A percentile compares a stretch with the other conserved stretches of the same genome.
These are phyloP conservation scores for Lymantria dispar DNA, from an alignment of 2,888 invertebrate species.

Conservation along the genomic window DNA sequence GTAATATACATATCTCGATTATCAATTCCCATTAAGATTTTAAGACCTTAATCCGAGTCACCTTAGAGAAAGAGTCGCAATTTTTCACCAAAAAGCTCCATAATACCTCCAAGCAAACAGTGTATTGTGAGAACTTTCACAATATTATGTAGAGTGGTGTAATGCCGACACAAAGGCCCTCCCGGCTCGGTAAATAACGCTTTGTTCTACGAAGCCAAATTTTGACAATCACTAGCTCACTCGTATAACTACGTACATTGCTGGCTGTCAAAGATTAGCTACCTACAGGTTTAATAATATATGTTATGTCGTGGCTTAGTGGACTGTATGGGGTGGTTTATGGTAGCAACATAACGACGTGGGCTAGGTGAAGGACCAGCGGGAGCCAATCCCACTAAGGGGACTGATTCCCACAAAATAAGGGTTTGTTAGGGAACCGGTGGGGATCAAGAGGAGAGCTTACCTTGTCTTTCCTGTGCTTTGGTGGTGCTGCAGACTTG, in stretches of 20 bases:
- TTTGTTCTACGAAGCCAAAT: slow-evolving; percentile 83
- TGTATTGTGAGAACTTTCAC: slow-evolving; percentile 78
- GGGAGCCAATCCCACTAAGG: too few relatives aligned
- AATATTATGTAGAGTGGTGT: slow-evolving; percentile 82
- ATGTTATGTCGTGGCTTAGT: too few relatives aligned
- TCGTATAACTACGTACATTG: slow-evolving; percentile 61
- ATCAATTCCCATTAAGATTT: slow-evolving; percentile 6
- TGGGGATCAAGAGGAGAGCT: too few relatives aligned
- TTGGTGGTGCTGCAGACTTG: too few relatives aligned
- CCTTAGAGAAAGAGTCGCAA: slow-evolving; percentile 48
- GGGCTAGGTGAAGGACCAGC: too few relatives aligned
- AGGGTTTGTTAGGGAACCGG: too few relatives aligned
- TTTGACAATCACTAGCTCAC: slow-evolving; percentile 83
- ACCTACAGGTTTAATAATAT: background rate
- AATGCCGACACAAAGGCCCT: slow-evolving; percentile 78
- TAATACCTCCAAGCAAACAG: slow-evolving; percentile 69
- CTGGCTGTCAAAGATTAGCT: slow-evolving; percentile 53
- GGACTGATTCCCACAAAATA: too few relatives aligned
- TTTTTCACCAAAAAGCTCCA: slow-evolving; percentile 58
- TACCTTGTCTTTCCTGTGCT: too few relatives aligned
- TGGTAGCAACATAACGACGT: too few relatives aligned
- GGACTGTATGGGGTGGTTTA: too few relatives aligned
- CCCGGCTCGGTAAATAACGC: slow-evolving; percentile 79
- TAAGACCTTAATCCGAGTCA: slow-evolving; percentile 50
- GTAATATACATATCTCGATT: background rate